Conservation (phyloP, 2,888 invertebrate genomes). For the Amphipyra tragopoginis region DNA sequence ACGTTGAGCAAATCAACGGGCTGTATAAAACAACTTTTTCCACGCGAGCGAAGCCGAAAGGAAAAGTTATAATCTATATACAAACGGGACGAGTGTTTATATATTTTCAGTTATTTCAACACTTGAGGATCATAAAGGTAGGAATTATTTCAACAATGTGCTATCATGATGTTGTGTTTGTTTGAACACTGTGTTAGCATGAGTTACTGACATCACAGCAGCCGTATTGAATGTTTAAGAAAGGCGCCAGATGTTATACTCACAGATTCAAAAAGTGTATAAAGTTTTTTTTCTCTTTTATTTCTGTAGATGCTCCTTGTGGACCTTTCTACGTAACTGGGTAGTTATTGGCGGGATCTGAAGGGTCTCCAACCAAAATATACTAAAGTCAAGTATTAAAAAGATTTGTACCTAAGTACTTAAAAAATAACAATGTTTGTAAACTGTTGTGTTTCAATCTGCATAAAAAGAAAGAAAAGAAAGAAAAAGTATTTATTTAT, state of each 20-base stretch:
- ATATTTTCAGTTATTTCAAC: conserved; percentile 37
- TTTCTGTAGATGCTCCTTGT: too few relatives aligned
- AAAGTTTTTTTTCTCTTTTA: too few relatives aligned
- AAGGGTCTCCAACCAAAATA: too few relatives aligned
- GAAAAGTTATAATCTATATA: neutral
- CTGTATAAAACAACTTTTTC: neutral
- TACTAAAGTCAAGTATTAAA: too few relatives aligned
- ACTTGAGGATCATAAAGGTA: conserved; percentile 20
- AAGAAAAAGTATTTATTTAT: too few relatives aligned
- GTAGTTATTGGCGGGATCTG: too few relatives aligned
- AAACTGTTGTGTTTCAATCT: too few relatives aligned
- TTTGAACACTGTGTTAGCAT: conserved; percentile 19
- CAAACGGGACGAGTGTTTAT: neutral
- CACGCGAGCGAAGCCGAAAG: conserved; percentile 2
- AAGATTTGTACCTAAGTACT: too few relatives aligned
- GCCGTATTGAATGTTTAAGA: neutral
- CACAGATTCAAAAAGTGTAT: too few relatives aligned
- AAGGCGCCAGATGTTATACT: conserved; percentile 3
- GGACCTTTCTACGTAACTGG: too few relatives aligned
- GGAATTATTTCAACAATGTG: conserved; percentile 26
- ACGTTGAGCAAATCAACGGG: neutral
- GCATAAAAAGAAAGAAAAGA: too few relatives aligned
- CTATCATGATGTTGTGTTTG: conserved; percentile 7
- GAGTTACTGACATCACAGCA: neutral
- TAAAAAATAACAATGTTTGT: too few relatives aligned